Conservation (phyloP, 2,797 vertebrate genomes). For the Eremophila alpestris region DNA sequence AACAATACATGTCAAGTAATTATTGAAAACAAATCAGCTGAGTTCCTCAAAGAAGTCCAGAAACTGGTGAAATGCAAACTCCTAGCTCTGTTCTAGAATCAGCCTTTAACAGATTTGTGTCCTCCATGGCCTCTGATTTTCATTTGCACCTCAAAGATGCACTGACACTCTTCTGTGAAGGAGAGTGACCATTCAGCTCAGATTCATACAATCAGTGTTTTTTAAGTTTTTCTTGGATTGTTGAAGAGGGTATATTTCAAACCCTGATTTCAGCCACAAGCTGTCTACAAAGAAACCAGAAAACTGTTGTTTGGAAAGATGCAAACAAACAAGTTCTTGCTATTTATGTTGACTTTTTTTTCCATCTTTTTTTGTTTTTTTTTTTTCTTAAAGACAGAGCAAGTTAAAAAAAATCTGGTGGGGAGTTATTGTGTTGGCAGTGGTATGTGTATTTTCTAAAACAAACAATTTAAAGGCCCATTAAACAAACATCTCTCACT, state of each 20-base stretch:
- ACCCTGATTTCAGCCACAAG: background rate
- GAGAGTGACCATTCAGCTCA: background rate
- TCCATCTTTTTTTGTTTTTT: background rate
- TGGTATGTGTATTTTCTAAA: slow-evolving; percentile 14
- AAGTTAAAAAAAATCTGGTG: slow-evolving; percentile 7
- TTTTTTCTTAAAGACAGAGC: background rate
- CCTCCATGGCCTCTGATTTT: background rate
- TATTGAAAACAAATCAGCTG: background rate
- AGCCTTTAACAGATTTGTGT: background rate
- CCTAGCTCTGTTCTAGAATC: background rate
- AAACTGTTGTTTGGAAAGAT: background rate
- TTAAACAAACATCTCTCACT: slow-evolving; percentile 62
- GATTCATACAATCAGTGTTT: background rate
- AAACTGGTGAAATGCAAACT: background rate
- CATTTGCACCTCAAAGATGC: background rate
- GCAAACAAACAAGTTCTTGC: background rate
- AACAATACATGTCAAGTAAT: background rate
- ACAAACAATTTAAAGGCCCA: slow-evolving; percentile 57
- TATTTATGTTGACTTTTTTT: background rate
- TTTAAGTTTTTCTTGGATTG: background rate
- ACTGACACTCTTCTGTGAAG: background rate
- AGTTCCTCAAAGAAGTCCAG: background rate
- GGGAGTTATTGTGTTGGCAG: slow-evolving; percentile 13
- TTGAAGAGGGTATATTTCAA: background rate
- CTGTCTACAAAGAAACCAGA: background rate